Evolutionary conservation across 2,888 invertebrate species (phyloP).

Genomic region (Bembecia ichneumoniformis): DNA sequence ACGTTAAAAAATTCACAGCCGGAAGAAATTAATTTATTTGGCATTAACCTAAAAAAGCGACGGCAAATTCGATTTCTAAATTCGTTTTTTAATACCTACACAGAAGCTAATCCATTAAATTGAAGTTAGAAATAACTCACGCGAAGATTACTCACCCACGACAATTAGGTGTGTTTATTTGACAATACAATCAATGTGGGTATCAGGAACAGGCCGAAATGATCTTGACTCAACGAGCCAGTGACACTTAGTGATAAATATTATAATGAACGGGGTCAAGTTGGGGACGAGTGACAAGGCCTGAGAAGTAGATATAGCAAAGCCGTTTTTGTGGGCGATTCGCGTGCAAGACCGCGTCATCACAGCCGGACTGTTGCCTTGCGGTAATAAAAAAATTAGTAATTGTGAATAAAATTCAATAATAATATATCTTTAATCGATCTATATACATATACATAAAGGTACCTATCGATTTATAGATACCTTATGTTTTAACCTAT

Average conservation of each 20-base stretch:
- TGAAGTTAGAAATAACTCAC: background rate
- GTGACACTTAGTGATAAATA: conserved; percentile 24
- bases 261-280: conserved; percentile 32
- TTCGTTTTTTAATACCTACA: background rate
- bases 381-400: too few species aligned
- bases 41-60: background rate
- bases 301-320: background rate
- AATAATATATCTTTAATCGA: too few species aligned
- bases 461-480: too few species aligned
- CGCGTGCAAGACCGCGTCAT: too few species aligned
- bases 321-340: too few species aligned
- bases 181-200: conserved; percentile 47
- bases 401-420: too few species aligned
- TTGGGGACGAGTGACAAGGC: conserved; percentile 15
- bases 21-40: too few species aligned
- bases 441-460: too few species aligned
- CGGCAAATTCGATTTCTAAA: background rate
- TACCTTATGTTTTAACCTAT: too few species aligned
- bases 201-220: conserved; percentile 33
- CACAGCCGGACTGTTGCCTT: too few species aligned
- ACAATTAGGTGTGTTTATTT: conserved; percentile 18
- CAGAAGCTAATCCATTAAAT: background rate
- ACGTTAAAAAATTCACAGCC: too few species aligned
- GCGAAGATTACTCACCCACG: conserved; percentile 18
- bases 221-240: conserved; percentile 1